phyloP scores from a whole-genome alignment of 2,888 invertebrate species.

The Chymomyza procnemis region DNA sequence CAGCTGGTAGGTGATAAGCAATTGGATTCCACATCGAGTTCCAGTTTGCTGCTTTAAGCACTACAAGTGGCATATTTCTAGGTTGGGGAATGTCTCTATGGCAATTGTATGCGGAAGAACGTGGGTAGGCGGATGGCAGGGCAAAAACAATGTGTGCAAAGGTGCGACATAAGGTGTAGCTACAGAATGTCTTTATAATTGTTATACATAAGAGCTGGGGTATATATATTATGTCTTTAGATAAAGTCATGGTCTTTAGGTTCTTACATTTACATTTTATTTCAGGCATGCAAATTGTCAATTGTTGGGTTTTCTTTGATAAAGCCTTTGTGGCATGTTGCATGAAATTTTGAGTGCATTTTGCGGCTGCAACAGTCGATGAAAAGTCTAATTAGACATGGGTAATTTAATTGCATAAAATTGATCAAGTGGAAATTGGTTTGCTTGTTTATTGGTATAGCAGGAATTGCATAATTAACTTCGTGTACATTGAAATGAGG shows the following conservation, averaged over 20 bases:
- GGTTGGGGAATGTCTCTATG: constrained; percentile 1
- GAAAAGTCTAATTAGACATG: constrained; percentile 15
- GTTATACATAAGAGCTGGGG: constrained; percentile 6
- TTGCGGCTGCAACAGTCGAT: background rate
- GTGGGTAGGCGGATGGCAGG: background rate
- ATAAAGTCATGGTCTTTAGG: background rate
- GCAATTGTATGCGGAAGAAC: constrained; percentile 21
- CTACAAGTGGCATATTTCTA: constrained; percentile 30
- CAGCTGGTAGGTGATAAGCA: constrained; percentile 56
- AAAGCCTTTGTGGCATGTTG: background rate
- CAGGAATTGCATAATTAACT: background rate
- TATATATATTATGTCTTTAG: background rate
- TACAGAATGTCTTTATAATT: constrained; percentile 32
- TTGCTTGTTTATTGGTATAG: background rate
- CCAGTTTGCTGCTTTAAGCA: constrained; percentile 7
- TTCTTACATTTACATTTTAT: background rate
- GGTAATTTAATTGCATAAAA: constrained; percentile 24
- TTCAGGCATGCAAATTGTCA: background rate
- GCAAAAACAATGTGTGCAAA: background rate
- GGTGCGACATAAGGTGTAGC: background rate
- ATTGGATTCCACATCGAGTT: constrained; percentile 39
- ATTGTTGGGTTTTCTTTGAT: background rate
- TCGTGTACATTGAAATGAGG: too few relatives aligned
- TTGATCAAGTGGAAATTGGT: constrained; percentile 4
- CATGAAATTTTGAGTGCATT: background rate